phyloP scores from a whole-genome alignment of 2,888 invertebrate species.

The Boloria euphrosyne region DNA sequence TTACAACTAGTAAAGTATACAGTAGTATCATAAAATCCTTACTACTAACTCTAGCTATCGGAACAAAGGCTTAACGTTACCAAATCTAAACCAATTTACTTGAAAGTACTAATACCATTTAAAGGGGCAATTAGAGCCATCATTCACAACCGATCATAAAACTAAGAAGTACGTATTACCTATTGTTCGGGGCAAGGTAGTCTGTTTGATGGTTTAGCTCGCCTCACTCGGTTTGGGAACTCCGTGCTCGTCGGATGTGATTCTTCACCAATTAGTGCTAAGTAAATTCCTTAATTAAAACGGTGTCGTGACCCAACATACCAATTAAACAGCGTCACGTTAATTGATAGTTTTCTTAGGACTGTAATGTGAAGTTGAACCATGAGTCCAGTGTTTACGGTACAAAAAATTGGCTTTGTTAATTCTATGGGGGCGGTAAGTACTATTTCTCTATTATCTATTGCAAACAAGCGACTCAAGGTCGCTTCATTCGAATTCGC shows the following conservation, averaged over 20 bases:
- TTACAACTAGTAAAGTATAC: too few species aligned
- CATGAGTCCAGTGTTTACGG: constrained; percentile 36
- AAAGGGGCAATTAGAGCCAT: constrained; percentile 76
- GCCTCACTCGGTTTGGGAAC: constrained; percentile 58
- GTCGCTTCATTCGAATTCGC: too few species aligned
- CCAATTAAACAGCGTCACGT: constrained; percentile 76
- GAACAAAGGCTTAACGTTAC: not conserved
- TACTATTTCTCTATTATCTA: too few species aligned
- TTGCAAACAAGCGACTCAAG: not conserved
- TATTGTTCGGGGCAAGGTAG: constrained; percentile 61
- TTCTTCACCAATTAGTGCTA: constrained; percentile 51
- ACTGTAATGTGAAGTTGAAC: constrained; percentile 32
- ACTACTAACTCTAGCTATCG: not conserved
- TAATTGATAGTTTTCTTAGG: constrained; percentile 59
- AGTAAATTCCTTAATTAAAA: constrained; percentile 66
- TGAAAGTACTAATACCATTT: constrained; percentile 47
- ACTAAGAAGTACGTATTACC: constrained; percentile 65
- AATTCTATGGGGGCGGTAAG: constrained; percentile 33
- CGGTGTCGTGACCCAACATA: constrained; percentile 65
- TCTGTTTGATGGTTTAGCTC: constrained; percentile 24
- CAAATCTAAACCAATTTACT: constrained; percentile 9
- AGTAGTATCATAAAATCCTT: not conserved
- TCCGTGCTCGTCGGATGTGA: constrained; percentile 46
- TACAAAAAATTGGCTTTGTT: constrained; percentile 28
- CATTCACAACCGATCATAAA: constrained; percentile 60